Evolutionary conservation across 2,888 invertebrate species (phyloP).

Genomic region (Idaea straminata): DNA sequence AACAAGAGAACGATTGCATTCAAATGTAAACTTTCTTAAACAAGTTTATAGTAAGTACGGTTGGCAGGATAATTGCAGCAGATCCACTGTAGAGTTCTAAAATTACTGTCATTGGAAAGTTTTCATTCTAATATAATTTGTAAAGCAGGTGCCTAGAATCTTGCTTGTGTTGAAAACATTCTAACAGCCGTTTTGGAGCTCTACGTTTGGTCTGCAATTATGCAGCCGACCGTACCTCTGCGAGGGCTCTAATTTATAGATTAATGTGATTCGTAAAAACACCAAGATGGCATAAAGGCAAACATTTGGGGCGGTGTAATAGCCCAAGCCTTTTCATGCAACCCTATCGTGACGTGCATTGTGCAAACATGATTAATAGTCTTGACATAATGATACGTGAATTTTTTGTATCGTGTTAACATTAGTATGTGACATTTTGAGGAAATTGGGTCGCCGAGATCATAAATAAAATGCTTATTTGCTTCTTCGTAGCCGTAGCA

Average conservation of each 20-base stretch:
- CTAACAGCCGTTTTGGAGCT: too few species aligned
- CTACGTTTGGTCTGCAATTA: too few species aligned
- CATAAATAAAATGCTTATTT: neutral
- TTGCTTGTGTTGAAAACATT: too few species aligned
- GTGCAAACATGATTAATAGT: slow-evolving; percentile 74
- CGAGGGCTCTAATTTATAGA: neutral
- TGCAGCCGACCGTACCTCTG: too few species aligned
- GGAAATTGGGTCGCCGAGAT: slow-evolving; percentile 55
- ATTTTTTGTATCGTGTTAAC: slow-evolving; percentile 51
- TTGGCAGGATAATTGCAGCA: too few species aligned
- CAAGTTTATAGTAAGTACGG: too few species aligned
- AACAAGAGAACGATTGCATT: too few species aligned
- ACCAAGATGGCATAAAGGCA: slow-evolving; percentile 46
- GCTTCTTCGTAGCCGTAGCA: neutral
- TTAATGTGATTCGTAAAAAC: neutral
- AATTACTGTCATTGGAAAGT: too few species aligned
- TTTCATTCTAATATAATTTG: too few species aligned
- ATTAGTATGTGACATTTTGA: slow-evolving; percentile 59
- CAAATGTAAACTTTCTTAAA: too few species aligned
- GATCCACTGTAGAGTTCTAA: too few species aligned
- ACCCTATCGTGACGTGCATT: slow-evolving; percentile 64
- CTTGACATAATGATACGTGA: slow-evolving; percentile 63
- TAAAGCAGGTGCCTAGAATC: too few species aligned
- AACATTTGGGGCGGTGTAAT: slow-evolving; percentile 59
- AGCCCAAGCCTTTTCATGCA: slow-evolving; percentile 62